Percentiles rank a stretch among this genome's conserved stretches.
Evolutionary conservation across 1,140 invertebrate species (phyloP).

Genomic region (Onthophagus taurus): DNA sequence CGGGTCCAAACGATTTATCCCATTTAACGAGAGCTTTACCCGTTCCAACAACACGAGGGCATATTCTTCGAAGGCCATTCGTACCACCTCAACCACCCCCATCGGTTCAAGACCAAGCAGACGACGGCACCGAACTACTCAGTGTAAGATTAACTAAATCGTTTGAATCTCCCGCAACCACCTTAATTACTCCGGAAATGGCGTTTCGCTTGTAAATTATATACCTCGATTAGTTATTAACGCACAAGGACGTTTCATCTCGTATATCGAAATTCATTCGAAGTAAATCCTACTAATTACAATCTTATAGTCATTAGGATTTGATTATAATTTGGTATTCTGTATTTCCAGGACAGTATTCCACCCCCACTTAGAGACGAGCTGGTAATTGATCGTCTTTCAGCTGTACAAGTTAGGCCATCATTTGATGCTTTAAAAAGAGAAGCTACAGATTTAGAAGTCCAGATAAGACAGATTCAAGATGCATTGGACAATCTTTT

Average conservation of each 20-base stretch:
- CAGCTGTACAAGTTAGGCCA: slow-evolving; percentile 59
- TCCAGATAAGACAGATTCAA: slow-evolving; percentile 79
- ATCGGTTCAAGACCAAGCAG: slow-evolving; percentile 26
- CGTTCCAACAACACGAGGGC: slow-evolving; percentile 45
- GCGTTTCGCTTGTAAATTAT: too few relatives aligned
- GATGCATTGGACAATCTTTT: slow-evolving; percentile 75
- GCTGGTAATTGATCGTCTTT: slow-evolving; percentile 69
- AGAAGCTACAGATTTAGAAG: slow-evolving; percentile 70
- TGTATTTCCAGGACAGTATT: slow-evolving; percentile 45
- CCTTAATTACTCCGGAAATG: too few relatives aligned
- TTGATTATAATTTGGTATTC: slow-evolving; percentile 1
- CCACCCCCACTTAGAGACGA: slow-evolving; percentile 69
- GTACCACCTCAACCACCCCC: slow-evolving; percentile 55
- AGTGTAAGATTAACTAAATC: slow-evolving; percentile 17
- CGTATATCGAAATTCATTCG: background rate
- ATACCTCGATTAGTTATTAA: too few relatives aligned
- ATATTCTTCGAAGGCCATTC: slow-evolving; percentile 50
- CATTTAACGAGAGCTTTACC: slow-evolving; percentile 61
- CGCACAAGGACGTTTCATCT: background rate
- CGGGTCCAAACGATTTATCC: slow-evolving; percentile 57
- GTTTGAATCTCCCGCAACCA: too few relatives aligned
- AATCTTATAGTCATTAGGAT: too few relatives aligned
- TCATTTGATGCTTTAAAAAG: slow-evolving; percentile 69
- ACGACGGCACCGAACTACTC: slow-evolving; percentile 20
- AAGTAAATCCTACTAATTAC: background rate